These are phyloP conservation scores for Panthera tigris DNA, from an alignment of 2,113 vertebrate species.

Conservation along the genomic window DNA sequence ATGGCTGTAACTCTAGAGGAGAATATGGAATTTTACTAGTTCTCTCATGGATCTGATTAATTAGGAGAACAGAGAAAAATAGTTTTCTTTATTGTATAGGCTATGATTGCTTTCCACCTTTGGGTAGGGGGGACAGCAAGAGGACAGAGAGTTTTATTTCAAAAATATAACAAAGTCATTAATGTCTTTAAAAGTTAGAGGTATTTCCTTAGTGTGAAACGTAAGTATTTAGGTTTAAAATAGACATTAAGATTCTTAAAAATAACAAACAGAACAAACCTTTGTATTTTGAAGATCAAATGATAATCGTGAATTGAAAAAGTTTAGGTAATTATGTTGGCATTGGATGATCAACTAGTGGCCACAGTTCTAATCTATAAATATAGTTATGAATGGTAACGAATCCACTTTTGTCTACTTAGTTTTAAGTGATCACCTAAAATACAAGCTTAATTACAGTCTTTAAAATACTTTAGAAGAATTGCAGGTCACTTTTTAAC, in stretches of 20 bases:
- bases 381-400: background rate
- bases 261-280: background rate
- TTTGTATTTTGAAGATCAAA: slow-evolving; percentile 43
- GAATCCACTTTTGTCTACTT: background rate
- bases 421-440: slow-evolving; percentile 28
- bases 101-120: background rate
- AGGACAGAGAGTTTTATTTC: background rate
- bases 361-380: background rate
- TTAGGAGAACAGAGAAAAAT: background rate
- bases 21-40: slow-evolving; percentile 32
- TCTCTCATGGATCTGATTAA: slow-evolving; percentile 9
- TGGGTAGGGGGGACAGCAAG: accelerated
- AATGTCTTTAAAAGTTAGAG: background rate
- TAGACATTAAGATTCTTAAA: background rate
- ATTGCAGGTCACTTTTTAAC: background rate
- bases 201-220: background rate
- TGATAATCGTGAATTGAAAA: background rate
- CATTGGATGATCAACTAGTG: background rate
- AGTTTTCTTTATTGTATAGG: background rate
- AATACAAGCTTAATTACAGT: background rate
- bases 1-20: background rate
- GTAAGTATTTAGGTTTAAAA: background rate
- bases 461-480: slow-evolving; percentile 4
- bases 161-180: background rate
- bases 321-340: background rate